Conservation (phyloP, 2,888 invertebrate species). For the Beris chalybata region DNA sequence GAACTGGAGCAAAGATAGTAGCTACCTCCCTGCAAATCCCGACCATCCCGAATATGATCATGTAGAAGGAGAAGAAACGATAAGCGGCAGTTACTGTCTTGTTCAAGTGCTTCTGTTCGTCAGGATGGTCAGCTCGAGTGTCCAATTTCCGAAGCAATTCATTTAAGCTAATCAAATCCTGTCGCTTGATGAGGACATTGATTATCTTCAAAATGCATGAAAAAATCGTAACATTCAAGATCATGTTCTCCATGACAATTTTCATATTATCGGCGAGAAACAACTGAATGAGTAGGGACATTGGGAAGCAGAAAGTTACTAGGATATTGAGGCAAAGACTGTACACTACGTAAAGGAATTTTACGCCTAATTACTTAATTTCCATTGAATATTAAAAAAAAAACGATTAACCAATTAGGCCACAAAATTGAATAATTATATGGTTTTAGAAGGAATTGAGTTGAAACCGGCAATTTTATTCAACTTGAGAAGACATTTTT, state of each 20-base stretch:
- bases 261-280: conserved; percentile 44
- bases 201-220: conserved; percentile 49
- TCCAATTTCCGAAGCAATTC: conserved; percentile 45
- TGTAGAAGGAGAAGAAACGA: conserved; percentile 46
- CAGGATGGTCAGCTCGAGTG: conserved; percentile 35
- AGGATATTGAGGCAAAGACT: conserved; percentile 44
- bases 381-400: too few relatives aligned
- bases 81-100: conserved; percentile 42
- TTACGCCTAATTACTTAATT: too few relatives aligned
- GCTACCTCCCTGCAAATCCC: conserved; percentile 7
- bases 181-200: conserved; percentile 48
- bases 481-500: too few relatives aligned
- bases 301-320: conserved; percentile 49
- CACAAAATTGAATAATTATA: too few relatives aligned
- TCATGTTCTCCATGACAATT: conserved; percentile 49
- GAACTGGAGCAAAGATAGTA: conserved; percentile 1
- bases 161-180: conserved; percentile 44
- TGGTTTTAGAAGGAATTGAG: too few relatives aligned
- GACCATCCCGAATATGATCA: conserved; percentile 41
- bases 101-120: conserved; percentile 43
- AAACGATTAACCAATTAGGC: too few relatives aligned
- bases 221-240: conserved; percentile 49
- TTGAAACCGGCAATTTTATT: too few relatives aligned
- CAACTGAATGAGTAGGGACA: conserved; percentile 47
- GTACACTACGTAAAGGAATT: conserved; percentile 41